Evolutionary conservation across 2,113 vertebrate species (phyloP), one percentile per base, ranked within the genome.

Genomic region (Misgurnus anguillicaudatus): DNA sequence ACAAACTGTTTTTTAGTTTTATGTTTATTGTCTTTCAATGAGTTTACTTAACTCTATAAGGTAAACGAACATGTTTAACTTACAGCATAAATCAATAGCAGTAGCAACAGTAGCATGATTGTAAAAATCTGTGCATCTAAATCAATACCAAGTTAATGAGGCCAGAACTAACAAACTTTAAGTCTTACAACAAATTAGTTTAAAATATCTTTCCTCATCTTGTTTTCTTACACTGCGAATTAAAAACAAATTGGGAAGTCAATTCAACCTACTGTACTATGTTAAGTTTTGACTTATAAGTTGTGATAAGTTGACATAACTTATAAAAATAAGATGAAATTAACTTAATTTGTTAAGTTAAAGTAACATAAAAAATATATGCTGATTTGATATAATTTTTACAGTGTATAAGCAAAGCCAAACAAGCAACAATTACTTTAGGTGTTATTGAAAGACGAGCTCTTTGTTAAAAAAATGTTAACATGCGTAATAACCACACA

Each of bases 51-150:
- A 31, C 24, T 31, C 24, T 31, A 31, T 31, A 31, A 31, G 3
- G 42, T 4, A 19, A 8, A 19, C 7, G 5, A n/a, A 57, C 17
- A n/a, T 19, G 17, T 57, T 2, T 8, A 57, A 8, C 73, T 76
- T 31, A 68, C 70, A 84, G 58, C 68, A 65, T 19, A 66, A 53
- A 47, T 48, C 13, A 16, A 13, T 72, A 62, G 31, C 73, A 77
- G 77, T 82, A 76, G 82, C 85, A 85, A 78, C 83, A 85, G 79
- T 82, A 85, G 90, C 90, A 89, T 88, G 89, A 89, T 91, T 89
- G 90, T 82, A 88, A 85, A 79, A 75, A 62, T 81, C 64, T 62
- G 77, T 74, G 69, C 58, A 75, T 75, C 51, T 75, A 67, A 65
- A 71, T 63, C 31, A 57, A 2, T n/a, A 2, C n/a, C 6, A 14